Evolutionary conservation across 2,888 invertebrate species (phyloP).

Genomic region (Pachycephus smyrnensis): DNA sequence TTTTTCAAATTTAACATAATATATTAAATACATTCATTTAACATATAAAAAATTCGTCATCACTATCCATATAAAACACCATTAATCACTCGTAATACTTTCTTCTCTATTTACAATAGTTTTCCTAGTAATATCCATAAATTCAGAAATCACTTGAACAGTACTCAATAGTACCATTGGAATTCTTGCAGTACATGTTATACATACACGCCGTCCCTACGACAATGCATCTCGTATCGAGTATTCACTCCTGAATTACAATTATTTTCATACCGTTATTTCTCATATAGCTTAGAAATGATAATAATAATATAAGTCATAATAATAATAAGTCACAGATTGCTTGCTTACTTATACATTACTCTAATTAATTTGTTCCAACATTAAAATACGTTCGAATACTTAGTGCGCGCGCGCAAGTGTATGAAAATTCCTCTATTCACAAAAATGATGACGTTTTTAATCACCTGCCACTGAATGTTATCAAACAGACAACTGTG

Average conservation of each 20-base stretch:
- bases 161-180: background rate
- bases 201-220: no score
- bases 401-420: background rate
- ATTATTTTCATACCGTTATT: background rate
- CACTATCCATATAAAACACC: background rate
- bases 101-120: background rate
- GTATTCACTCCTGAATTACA: background rate
- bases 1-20: slow-evolving; percentile 15
- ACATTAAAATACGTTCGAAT: background rate
- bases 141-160: background rate
- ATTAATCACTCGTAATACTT: background rate
- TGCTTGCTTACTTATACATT: background rate
- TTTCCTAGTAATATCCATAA: background rate
- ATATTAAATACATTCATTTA: slow-evolving; percentile 7
- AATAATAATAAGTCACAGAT: background rate
- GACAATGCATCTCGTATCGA: background rate
- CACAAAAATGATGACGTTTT: background rate
- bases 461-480: background rate
- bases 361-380: background rate
- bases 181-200: background rate
- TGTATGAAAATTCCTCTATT: background rate
- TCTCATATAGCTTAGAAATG: background rate
- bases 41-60: background rate
- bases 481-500: background rate
- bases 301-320: background rate